Percentiles rank a stretch among this genome's conserved stretches.
These are phyloP conservation scores for Epiperipatus broadwayi DNA, from an alignment of 2,888 invertebrate species.

Conservation along the genomic window DNA sequence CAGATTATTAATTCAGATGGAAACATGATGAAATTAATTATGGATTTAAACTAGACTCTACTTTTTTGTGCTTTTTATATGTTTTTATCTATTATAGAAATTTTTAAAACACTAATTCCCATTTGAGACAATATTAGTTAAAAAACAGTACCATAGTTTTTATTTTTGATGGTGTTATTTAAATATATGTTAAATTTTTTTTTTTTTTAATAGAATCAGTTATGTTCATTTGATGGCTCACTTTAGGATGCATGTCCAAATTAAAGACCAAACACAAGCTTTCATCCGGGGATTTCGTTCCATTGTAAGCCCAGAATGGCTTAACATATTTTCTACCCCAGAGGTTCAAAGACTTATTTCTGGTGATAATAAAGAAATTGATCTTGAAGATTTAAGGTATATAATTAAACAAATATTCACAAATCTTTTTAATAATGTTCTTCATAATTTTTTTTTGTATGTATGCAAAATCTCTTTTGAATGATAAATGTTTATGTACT, in stretches of 20 bases:
- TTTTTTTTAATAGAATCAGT: conserved; percentile 47
- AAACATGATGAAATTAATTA: no score
- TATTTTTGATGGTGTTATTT: no score
- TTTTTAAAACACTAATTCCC: neutral
- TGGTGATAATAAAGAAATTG: conserved; percentile 81
- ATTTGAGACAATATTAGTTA: neutral
- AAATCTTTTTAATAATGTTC: conserved; percentile 7
- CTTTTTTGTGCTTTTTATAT: no score
- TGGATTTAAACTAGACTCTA: no score
- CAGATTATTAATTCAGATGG: no score
- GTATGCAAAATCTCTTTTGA: no score
- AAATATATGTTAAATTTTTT: no score
- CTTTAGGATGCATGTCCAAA: conserved; percentile 94
- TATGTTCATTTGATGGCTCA: conserved; percentile 97
- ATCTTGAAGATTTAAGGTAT: conserved; percentile 39
- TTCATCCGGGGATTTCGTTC: conserved; percentile 91
- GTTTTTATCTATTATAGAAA: conserved; percentile 3
- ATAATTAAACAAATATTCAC: neutral
- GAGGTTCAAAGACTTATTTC: conserved; percentile 89
- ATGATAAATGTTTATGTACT: no score
- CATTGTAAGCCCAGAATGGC: conserved; percentile 84
- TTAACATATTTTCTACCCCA: conserved; percentile 79
- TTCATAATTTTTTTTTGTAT: neutral
- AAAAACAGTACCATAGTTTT: no score
- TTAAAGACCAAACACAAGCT: conserved; percentile 84